A percentile compares a stretch with the other conserved stretches of the same genome.
Evolutionary conservation across 2,888 invertebrate species (phyloP).

Genomic region (Mythimna ferrago): DNA sequence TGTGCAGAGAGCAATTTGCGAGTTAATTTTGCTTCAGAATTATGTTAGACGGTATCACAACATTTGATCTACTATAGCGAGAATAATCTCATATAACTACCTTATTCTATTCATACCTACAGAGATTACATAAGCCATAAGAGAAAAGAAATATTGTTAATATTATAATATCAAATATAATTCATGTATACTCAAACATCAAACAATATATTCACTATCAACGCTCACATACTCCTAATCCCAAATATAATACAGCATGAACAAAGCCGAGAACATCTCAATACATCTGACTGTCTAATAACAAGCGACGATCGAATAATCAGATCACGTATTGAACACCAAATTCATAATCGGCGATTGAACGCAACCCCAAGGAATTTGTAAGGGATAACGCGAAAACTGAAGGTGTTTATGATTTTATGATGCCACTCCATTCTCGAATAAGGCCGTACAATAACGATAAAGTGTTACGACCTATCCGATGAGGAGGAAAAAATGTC

Average conservation of each 20-base stretch:
- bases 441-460: slow-evolving; percentile 85
- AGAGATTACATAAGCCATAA: background rate
- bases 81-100: background rate
- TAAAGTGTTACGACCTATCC: slow-evolving; percentile 81
- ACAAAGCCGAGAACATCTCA: slow-evolving; percentile 40
- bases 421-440: slow-evolving; percentile 81
- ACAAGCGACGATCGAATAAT: slow-evolving; percentile 69
- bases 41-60: slow-evolving; percentile 14
- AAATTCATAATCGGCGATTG: slow-evolving; percentile 81
- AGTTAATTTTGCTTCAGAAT: slow-evolving; percentile 31
- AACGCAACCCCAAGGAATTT: slow-evolving; percentile 75
- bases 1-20: slow-evolving; percentile 23
- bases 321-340: slow-evolving; percentile 76
- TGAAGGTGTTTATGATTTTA: slow-evolving; percentile 86
- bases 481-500: slow-evolving; percentile 78
- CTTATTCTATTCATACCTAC: background rate
- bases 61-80: slow-evolving; percentile 1
- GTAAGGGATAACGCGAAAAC: slow-evolving; percentile 78
- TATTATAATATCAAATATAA: background rate
- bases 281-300: slow-evolving; percentile 61
- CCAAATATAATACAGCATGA: slow-evolving; percentile 11
- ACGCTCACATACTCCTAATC: background rate
- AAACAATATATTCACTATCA: slow-evolving; percentile 13
- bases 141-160: background rate
- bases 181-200: background rate